phyloP scores from a whole-genome alignment of 30 jellyfish, hydroid and myxozoan species.

The Clytia hemisphaerica region DNA sequence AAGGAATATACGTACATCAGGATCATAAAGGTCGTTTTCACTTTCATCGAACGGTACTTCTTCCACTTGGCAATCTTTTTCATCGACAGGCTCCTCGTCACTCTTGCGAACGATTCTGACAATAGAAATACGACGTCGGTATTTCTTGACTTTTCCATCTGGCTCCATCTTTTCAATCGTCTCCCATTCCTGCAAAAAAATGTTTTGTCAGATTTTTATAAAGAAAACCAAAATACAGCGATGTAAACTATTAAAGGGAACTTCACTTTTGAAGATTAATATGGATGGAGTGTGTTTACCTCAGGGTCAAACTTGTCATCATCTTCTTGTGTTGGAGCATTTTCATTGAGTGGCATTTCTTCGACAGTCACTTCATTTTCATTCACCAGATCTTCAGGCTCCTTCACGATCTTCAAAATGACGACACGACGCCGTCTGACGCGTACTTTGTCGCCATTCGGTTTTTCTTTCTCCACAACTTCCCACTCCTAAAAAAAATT shows the following conservation, averaged over 20 bases:
- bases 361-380: no score
- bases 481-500: conserved; percentile 39
- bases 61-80: not conserved
- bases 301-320: no score
- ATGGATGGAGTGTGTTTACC: no score
- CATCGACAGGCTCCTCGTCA: not conserved
- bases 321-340: no score
- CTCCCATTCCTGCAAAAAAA: conserved; percentile 61
- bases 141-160: conserved; percentile 52
- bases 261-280: no score
- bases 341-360: no score
- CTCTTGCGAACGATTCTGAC: conserved; percentile 24
- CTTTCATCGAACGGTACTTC: not conserved
- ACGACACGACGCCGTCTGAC: conserved; percentile 56
- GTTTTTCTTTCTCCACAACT: conserved; percentile 7
- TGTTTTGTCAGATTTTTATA: no score
- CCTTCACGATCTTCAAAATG: no score
- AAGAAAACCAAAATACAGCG: no score
- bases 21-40: not conserved
- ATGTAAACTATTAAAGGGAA: no score
- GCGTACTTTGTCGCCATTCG: conserved; percentile 53
- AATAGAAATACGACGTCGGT: conserved; percentile 47
- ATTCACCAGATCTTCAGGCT: no score
- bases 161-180: conserved; percentile 38
- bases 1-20: no score